Base-by-base conservation (phyloP, 2,888 invertebrate genomes). In the Drosophila aldrichi region DNA sequence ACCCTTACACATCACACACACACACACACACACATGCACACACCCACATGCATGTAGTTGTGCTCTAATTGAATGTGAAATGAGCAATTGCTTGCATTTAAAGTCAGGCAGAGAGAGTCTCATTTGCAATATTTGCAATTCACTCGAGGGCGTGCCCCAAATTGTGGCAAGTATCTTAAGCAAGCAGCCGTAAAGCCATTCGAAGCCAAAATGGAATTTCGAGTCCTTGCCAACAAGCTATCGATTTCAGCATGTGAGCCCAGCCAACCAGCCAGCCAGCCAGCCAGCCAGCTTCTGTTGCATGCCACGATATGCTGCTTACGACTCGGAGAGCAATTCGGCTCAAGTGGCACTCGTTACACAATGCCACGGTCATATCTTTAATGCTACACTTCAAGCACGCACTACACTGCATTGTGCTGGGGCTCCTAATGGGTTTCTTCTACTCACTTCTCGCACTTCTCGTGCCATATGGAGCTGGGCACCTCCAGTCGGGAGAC, bases 401-500 rank as follows among this genome's bases (percentile, higher is more conserved):
- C 54, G 34, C 69, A 55, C 36, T 22, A 48, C 22, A 25, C 14
- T 18, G 7, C 40, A 38, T 22, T 25, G 20, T 63, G 16, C 43
- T 20, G 10, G 16, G 16, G 7, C 25, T 46, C 2, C 36, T 36
- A 51, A 75, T 73, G 67, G 52, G 22, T 60, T 66, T 32, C 52
- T 66, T 32, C 52, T 78, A 94, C 95, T 94, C 93, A 96, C 95
- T 94, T 94, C 90, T 95, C 93, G 91, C 96, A 97, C 69, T 93
- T 92, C 69, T 93, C 91, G 90, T 96, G 95, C 94, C 95, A 95
- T 1, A 91, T 88, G 14, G 90, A 89, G 0, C 94, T 93, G 0
- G 96, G 97, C 75, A 95, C 94, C 9, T 93, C 93, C 40, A 96
- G 92, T 69, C 94, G 94, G 0, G 97, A 96, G n/a, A 97, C 95